Evolutionary conservation across 1,140 invertebrate genomes (phyloP).

Genomic region (Nephila pilipes): DNA sequence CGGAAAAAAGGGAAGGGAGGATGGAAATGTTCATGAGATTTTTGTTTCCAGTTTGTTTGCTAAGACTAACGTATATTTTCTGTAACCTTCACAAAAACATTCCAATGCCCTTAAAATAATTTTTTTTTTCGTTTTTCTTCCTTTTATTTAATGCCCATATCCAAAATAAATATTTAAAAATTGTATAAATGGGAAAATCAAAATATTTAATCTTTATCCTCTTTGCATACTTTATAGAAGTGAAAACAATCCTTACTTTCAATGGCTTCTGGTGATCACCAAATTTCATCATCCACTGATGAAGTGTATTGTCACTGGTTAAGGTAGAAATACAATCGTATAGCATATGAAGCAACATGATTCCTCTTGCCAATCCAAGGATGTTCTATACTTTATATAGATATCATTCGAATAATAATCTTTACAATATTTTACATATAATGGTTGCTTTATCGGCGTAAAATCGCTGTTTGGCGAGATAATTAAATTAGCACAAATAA

Average conservation of each 20-base stretch:
- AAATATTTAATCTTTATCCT: no score
- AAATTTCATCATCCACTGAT: constrained; percentile 36
- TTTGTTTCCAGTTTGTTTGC: no score
- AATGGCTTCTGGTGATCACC: not conserved
- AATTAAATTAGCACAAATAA: not conserved
- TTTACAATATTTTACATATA: not conserved
- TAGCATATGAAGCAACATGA: constrained; percentile 38
- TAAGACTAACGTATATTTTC: no score
- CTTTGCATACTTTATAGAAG: not conserved
- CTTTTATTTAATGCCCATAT: no score
- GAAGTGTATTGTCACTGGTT: constrained; percentile 6
- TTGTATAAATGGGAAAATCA: no score
- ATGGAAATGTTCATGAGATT: no score
- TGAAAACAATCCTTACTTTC: constrained; percentile 26
- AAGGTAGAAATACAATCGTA: constrained; percentile 43
- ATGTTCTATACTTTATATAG: not conserved
- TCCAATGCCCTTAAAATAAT: no score
- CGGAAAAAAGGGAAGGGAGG: no score
- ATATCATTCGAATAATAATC: not conserved
- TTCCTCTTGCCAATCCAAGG: not conserved
- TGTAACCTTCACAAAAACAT: no score
- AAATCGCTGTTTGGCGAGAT: not conserved
- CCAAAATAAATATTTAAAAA: no score
- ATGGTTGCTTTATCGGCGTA: not conserved
- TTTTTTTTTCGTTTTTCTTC: no score